A percentile compares a stretch with the other conserved stretches of the same genome.
Evolutionary conservation across 2,797 vertebrate species (phyloP).

Genomic region (Xiphophorus birchmanni): DNA sequence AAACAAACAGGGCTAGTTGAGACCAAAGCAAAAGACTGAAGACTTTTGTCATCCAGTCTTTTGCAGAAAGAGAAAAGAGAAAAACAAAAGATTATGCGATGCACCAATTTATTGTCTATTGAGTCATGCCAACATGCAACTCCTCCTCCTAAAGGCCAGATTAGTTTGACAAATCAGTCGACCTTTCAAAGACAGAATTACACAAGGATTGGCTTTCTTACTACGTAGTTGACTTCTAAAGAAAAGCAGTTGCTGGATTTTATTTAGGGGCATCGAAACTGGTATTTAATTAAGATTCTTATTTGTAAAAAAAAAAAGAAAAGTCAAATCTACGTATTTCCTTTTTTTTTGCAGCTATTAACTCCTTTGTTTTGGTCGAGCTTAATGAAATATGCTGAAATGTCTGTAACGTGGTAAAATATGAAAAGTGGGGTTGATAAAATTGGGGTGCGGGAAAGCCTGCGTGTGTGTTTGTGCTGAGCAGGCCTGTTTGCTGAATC

Average conservation of each 20-base stretch:
- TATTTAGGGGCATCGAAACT: neutral
- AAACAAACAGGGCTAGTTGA: no score
- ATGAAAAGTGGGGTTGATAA: neutral
- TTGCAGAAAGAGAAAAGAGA: no score
- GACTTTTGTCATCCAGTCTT: no score
- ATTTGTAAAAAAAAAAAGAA: neutral
- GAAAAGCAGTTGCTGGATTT: neutral
- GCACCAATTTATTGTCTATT: no score
- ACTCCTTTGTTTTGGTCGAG: neutral
- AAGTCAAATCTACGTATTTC: neutral
- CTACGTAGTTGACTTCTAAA: neutral
- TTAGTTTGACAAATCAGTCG: neutral
- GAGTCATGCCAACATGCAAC: neutral
- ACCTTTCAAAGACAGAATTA: neutral
- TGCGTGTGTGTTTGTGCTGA: slow-evolving; percentile 72
- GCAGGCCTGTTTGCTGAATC: slow-evolving; percentile 73
- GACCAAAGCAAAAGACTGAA: no score
- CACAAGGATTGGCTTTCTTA: neutral
- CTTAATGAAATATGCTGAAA: neutral
- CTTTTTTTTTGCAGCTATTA: neutral
- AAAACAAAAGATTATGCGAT: no score
- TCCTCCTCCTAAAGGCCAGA: neutral
- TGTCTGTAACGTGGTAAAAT: neutral
- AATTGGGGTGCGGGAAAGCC: no score
- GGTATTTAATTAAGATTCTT: neutral